A percentile compares a stretch with the other conserved stretches of the same genome.
Conservation (phyloP, 2,888 invertebrate genomes). For the Dione vanillae region DNA sequence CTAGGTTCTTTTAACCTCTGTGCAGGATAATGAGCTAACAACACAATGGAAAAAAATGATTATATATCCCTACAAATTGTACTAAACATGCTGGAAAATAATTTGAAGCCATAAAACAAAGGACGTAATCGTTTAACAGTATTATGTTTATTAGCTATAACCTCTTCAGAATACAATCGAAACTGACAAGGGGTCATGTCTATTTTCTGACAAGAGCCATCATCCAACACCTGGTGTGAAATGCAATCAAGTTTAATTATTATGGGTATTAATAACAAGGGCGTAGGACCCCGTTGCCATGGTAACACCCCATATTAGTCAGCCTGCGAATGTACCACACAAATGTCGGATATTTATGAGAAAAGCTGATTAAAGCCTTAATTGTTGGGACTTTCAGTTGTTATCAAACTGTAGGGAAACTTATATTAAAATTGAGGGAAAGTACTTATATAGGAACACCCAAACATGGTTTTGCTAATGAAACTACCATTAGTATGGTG, state of each 20-base stretch:
- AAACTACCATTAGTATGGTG: neutral
- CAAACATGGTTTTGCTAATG: constrained; percentile 2
- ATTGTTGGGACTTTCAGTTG: constrained; percentile 60
- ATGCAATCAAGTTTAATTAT: constrained; percentile 85
- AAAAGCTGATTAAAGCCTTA: constrained; percentile 77
- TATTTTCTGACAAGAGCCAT: constrained; percentile 71
- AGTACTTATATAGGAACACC: neutral
- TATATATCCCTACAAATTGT: neutral
- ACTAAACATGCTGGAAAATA: neutral
- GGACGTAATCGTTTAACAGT: constrained; percentile 1
- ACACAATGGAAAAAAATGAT: neutral
- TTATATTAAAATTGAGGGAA: constrained; percentile 26
- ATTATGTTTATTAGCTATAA: constrained; percentile 40
- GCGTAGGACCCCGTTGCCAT: constrained; percentile 78
- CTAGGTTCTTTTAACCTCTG: too few species aligned
- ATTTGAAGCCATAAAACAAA: neutral
- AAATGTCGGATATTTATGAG: constrained; percentile 78
- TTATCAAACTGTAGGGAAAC: constrained; percentile 36
- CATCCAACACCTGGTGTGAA: constrained; percentile 83
- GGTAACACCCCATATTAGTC: constrained; percentile 74
- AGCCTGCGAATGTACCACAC: constrained; percentile 72
- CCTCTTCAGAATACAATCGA: constrained; percentile 49
- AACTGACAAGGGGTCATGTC: constrained; percentile 53
- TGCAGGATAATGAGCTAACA: too few species aligned
- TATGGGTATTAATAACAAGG: constrained; percentile 84